Evolutionary conservation across 2,888 invertebrate genomes (phyloP), one percentile per base, ranked within the genome.

Genomic region (Apocheima hispidaria): DNA sequence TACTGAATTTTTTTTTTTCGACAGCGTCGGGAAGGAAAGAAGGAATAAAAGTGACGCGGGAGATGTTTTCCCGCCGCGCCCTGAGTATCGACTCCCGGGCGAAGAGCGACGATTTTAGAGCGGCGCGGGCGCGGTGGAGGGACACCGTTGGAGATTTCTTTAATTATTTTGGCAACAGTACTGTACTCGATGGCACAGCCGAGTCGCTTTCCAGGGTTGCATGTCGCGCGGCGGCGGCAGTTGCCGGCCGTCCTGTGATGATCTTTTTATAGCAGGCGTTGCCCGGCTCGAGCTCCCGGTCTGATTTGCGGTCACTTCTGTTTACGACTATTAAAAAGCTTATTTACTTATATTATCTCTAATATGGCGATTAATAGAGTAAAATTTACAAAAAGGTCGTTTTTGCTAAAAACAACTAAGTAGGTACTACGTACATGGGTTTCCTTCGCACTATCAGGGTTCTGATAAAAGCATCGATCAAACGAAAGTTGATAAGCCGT

Each of bases 131-230:
- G 94, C 93, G 79, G 83, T 93, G 94, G 93, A 95, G 92, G 89
- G 92, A 93, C 93, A 93, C 86, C 88, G 91, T 85, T 92, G 93
- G 93, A 93, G 94, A 94, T 94, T 95, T 94, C 95, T 94, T 94
- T 95, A 95, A 95, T 95, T 95, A 95, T 95, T 95, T 95, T 95
- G 95, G 95, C 95, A 95, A 94, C 93, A 93, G 93, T 92, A 92
- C 92, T 87, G 93, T 92, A 92, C 92, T 87, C 88, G 91, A 88
- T 92, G 92, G 93, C 91, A 91, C 88, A 88, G 92, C 82, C 87
- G 89, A 88, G 86, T 88, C 90, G 89, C 84, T 92, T 90, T 92
- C 92, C 93, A 92, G 92, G 93, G 93, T 92, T 92, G 91, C 86
- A 86, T 88, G 92, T 92, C 92, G 91, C 89, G 82, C 86, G 81